Base-by-base conservation (phyloP, 2,888 invertebrate genomes). In the Eupeodes latifasciatus region DNA sequence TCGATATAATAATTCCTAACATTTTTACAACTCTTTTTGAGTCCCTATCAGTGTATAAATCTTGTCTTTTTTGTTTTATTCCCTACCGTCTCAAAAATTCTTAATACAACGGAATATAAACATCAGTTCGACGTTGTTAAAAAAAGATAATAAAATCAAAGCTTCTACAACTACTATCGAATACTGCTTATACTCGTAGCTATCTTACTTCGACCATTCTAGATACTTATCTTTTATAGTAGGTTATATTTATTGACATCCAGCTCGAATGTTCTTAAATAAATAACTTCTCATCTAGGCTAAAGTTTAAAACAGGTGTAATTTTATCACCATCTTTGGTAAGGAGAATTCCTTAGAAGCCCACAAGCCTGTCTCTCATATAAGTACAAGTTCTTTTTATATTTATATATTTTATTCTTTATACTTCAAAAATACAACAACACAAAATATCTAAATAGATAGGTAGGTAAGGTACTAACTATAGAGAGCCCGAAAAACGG, bases 401-500 rank as follows among this genome's bases (percentile, higher is more conserved):
- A 34, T 74, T 67, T 69, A 19, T 19, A 19, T 44, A 57, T n/a
- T 34, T 40, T 55, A 80, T 81, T 76, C 71, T 66, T 7, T 40
- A 40, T 27, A 76, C 64, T 77, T 81, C 85, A 81, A 77, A 55
- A 57, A 51, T 19, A 36, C n/a, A 27, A 57, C 0, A 59, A 2
- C 4, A 27, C 2, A 27, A 27, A 27, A 27, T 27, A 27, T 27
- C 27, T 27, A 27, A 2, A 27, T 59, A 59, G 57, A 34, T 34
- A 44, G 7, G 44, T 44, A 44, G 7, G 14, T n/a, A 61, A 27
- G 27, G 2, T 27, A 27, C 27, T 27, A 27, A 27, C 27, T 27
- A 59, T 76, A 76, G 14, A 57, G 85, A 81, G 53, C 75, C 59
- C 36, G 80, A 77, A 86, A 79, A 88, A 88, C 88, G 85, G 88